Evolutionary conservation across 1,140 invertebrate genomes (phyloP), one percentile per base, ranked within the genome.

Genomic region (Drosophila tsacasi): DNA sequence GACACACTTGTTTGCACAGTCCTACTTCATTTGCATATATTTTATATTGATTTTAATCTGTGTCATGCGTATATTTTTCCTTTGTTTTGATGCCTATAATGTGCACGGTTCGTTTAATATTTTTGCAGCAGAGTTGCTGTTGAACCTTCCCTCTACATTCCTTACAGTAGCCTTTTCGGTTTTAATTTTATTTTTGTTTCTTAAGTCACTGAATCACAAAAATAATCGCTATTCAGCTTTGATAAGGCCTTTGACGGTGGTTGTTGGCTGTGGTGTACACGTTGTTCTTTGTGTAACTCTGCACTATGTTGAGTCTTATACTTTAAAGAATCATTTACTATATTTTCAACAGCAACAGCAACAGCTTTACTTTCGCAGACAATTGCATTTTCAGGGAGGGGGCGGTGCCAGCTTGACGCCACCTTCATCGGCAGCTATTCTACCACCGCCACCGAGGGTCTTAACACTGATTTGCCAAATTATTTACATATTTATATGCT

Each of bases 21-120:
- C 96, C 19, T 98, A 98, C 93, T 98, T 98, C 87, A 94, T 98
- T 5, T 96, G 96, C 9, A 94, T 98, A 8, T 97, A 98, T 92
- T 93, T 97, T 1, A 94, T 98, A 42, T 92, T 98, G 13, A 96
- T 97, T 5, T 94, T 96, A 15, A 96, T 98, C 12, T 97, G 97
- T 78, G 94, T 96, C 7, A 93, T 97, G 73, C 94, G 97, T 50
- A 97, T 97, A 79, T 96, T 97, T 79, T 98, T 97, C 87, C 94
- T 98, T 55, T 96, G 97, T 76, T 97, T 97, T 81, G 97, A 98
- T 93, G 96, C 97, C 0, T 98, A 98, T 86, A 98, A 98, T 83
- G 95, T 97, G 9, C 95, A 96, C 64, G 94, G 95, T 44, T 96
- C 96, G 1, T 95, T 98, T 78, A 96, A 96, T 37, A 94, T 95